Base-by-base conservation (phyloP, 2,113 vertebrate species). In the Chloebia gouldiae region DNA sequence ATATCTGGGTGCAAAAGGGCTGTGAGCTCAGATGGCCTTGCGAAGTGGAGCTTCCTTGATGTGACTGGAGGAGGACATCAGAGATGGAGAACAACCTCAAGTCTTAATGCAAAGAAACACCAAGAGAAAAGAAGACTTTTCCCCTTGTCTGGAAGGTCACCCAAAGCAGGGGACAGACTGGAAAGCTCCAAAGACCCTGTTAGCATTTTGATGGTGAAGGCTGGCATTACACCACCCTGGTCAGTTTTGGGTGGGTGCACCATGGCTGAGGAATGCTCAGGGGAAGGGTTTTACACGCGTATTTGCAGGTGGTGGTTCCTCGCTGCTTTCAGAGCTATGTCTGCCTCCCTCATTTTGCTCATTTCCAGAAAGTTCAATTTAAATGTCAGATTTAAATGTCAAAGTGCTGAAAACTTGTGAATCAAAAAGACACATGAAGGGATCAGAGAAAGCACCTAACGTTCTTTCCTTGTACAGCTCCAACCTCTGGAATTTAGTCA, bases 141-240 rank as follows among this genome's bases (percentile, higher is more conserved):
- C 6, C 20, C 10, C 8, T 30, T 10, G 21, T 11, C 33, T 47
- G 37, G 40, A 80, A 86, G 44, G 40, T 2, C 75, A 54, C 14
- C 10, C 0, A 1, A 51, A 21, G 59, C 47, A 50, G 23, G 16
- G 53, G 18, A 63, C 17, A 17, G 23, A 23, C 13, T 17, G 18
- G 37, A 94, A 69, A 63, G 17, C 56, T 89, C 47, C 39, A 78
- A 54, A n/a, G 33, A 40, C 6, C 27, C 21, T 57, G 50, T 31
- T 63, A 21, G 44, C 8, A 16, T 79, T 60, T 42, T 10, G 21
- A 7, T n/a, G 7, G 7, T 4, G 24, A 28, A 47, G 30, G 37
- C 7, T 4, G 3, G 35, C 31, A 2, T 37, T 37, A 2, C 51
- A 25, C 15, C 0, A 0, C 28, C 22, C 21, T 0, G 2, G 45